Conservation (phyloP, 35 echinoderm and acorn worm species). For the Strongylocentrotus purpuratus region DNA sequence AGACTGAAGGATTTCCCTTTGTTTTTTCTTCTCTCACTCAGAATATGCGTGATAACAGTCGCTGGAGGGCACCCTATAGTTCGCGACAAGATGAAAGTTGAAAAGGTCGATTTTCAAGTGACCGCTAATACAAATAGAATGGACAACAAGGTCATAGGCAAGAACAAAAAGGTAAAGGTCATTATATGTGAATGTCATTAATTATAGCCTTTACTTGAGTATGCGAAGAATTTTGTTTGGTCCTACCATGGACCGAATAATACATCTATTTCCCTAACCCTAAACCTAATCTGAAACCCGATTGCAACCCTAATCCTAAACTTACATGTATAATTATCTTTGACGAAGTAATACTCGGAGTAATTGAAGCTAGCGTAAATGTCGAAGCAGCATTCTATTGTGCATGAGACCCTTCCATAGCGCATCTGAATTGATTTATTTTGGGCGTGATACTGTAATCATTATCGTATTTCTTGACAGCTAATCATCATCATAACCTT, state of each 20-base stretch:
- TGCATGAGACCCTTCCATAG: neutral
- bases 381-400: neutral
- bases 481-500: neutral
- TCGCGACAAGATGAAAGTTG: conserved; percentile 35
- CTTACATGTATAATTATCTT: no score
- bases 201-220: neutral
- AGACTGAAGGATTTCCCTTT: no score
- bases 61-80: conserved; percentile 73
- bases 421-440: neutral
- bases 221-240: no score
- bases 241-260: no score
- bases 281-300: no score
- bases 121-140: conserved; percentile 74
- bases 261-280: no score
- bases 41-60: conserved; percentile 74
- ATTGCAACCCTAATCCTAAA: no score
- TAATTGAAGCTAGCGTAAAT: no score
- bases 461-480: neutral
- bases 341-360: no score
- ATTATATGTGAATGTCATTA: neutral
- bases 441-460: neutral
- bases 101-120: conserved; percentile 80
- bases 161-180: conserved; percentile 72
- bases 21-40: conserved; percentile 24
- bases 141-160: conserved; percentile 79